Evolutionary conservation across 2,113 vertebrate species (phyloP).

Genomic region (Hippocampus guttulatus): DNA sequence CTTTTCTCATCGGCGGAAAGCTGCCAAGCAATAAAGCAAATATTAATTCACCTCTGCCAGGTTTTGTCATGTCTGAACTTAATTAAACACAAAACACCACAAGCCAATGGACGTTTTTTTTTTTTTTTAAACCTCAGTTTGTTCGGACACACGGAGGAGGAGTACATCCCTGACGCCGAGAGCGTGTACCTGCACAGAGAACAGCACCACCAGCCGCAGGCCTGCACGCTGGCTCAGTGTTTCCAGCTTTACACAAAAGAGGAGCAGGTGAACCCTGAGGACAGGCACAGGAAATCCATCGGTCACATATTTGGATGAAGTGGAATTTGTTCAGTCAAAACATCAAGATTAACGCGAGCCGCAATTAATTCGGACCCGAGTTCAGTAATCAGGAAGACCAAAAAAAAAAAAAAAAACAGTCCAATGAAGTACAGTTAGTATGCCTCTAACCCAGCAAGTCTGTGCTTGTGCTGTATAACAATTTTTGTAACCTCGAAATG

Average conservation of each 20-base stretch:
- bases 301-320: not conserved
- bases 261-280: slow-evolving; percentile 80
- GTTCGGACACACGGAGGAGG: slow-evolving; percentile 91
- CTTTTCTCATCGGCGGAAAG: not conserved
- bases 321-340: not conserved
- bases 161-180: slow-evolving; percentile 94
- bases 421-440: no score
- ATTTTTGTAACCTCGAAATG: no score
- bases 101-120: not conserved
- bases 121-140: slow-evolving; percentile 69
- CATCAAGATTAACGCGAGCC: not conserved
- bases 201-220: slow-evolving; percentile 92
- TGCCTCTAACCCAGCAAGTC: no score
- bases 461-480: no score
- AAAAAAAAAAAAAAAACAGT: no score
- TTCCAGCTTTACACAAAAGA: slow-evolving; percentile 99
- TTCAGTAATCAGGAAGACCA: no score
- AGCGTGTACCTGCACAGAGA: slow-evolving; percentile 92
- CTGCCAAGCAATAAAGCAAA: not conserved
- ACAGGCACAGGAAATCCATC: not conserved
- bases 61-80: not conserved
- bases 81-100: not conserved
- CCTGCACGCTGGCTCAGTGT: slow-evolving; percentile 94
- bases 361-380: not conserved
- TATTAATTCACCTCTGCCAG: not conserved